Evolutionary conservation across 2,113 vertebrate genomes (phyloP).

Genomic region (Embiotoca jacksoni): DNA sequence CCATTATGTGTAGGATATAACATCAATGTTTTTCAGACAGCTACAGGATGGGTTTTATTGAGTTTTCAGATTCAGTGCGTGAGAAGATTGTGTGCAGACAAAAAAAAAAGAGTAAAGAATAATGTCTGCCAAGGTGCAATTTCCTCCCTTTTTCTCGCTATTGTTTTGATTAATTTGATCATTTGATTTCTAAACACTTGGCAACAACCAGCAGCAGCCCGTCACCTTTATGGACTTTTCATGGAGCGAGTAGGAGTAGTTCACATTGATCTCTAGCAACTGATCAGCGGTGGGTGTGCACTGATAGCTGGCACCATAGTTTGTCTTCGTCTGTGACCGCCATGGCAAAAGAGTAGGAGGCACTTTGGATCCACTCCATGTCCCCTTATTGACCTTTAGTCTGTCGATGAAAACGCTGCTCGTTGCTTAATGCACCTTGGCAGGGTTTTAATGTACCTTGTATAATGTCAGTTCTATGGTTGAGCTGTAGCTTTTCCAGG

Average conservation of each 20-base stretch:
- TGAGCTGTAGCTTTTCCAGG: conserved; percentile 23
- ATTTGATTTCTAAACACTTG: conserved; percentile 64
- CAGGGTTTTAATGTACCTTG: conserved; percentile 57
- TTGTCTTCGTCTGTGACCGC: conserved; percentile 71
- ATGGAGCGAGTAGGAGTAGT: conserved; percentile 75
- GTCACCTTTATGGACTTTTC: conserved; percentile 78
- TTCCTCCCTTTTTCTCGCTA: conserved; percentile 7
- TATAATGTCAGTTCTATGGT: conserved; percentile 43
- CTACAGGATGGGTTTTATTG: background rate
- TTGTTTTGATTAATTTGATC: conserved; percentile 62
- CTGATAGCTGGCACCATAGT: conserved; percentile 75
- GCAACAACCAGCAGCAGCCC: conserved; percentile 42
- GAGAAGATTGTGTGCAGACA: background rate
- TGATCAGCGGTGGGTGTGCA: conserved; percentile 70
- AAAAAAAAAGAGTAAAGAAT: background rate
- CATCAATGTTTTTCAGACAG: conserved; percentile 20
- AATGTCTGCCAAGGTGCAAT: conserved; percentile 31
- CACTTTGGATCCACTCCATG: conserved; percentile 74
- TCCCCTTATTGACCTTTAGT: conserved; percentile 77
- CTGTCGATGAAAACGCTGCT: conserved; percentile 67
- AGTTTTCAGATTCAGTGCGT: conserved; percentile 2
- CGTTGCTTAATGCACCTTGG: conserved; percentile 65
- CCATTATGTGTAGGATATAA: background rate
- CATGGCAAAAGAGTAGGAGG: conserved; percentile 69
- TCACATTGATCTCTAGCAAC: conserved; percentile 73